Evolutionary conservation across 2,888 invertebrate genomes (phyloP), one percentile per base, ranked within the genome.

Genomic region (Phragmatobia fuliginosa): DNA sequence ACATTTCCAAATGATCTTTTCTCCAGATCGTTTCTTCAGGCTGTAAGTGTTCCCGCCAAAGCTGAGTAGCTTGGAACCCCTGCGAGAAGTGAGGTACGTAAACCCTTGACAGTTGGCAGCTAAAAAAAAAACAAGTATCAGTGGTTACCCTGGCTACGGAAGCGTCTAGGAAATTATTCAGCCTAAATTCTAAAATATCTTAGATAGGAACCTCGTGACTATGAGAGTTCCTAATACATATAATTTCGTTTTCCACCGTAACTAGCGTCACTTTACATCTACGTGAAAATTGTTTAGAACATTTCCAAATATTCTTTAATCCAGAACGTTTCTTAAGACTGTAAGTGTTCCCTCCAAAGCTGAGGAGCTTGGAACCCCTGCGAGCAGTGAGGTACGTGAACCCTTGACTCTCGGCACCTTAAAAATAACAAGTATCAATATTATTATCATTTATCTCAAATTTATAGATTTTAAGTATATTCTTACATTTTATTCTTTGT

Each of bases 21-120:
- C 0, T 7, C 68, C 68, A 11, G 1, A 21, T 5, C 41, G 21
- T 1, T 25, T 3, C 61, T 77, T 75, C n/a, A 72, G 36, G 49
- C 72, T 73, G 32, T 72, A 79, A 0, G 73, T 75, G 25, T 76
- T 61, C 8, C 70, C 70, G 33, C 62, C 69, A 62, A 66, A 36
- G 6, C 49, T n/a, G 18, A 79, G 63, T 11, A 74, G 25, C n/a
- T 31, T 72, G 31, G 36, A n/a, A 4, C 70, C 73, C 0, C 71
- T 45, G 0, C 60, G 49, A 41, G 70, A 16, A 10, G 52, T 59
- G 16, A 66, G 21, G 49, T 25, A 28, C 21, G 33, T 16, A 6
- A 52, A 52, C 25, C 14, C 52, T 52, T 52, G 25, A 32, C 45
- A 5, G n/a, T 28, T 41, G 14, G 14, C 45, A 31, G 21, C 63